Evolutionary conservation across 2,113 vertebrate genomes (phyloP).

Genomic region (Lipophrys pholis): DNA sequence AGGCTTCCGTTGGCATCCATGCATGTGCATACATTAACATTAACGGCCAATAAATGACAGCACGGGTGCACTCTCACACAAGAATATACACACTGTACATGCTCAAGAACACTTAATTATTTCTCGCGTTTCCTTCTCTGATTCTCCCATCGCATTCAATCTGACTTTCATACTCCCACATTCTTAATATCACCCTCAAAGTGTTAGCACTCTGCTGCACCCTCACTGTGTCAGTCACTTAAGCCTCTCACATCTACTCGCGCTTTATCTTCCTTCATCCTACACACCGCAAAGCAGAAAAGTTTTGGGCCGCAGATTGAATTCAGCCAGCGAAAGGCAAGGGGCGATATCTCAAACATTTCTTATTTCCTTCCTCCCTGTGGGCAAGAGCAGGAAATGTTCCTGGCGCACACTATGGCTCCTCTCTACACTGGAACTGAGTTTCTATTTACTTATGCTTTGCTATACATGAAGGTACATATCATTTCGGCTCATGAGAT

Average conservation of each 20-base stretch:
- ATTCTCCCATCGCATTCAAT: conserved; percentile 45
- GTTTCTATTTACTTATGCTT: conserved; percentile 45
- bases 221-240: conserved; percentile 52
- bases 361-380: conserved; percentile 20
- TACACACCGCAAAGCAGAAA: conserved; percentile 40
- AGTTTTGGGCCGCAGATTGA: conserved; percentile 40
- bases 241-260: conserved; percentile 41
- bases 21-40: background rate
- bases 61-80: conserved; percentile 7
- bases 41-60: background rate
- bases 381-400: conserved; percentile 25
- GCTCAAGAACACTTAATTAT: conserved; percentile 40
- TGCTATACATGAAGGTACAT: conserved; percentile 20
- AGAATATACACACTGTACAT: background rate
- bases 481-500: conserved; percentile 42
- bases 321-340: conserved; percentile 43
- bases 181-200: conserved; percentile 55
- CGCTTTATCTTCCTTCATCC: conserved; percentile 18
- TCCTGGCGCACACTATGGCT: background rate
- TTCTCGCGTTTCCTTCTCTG: conserved; percentile 31
- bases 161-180: conserved; percentile 52
- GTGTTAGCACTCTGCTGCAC: conserved; percentile 52
- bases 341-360: conserved; percentile 44
- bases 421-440: conserved; percentile 16
- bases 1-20: background rate